Evolutionary conservation across 2,113 vertebrate genomes (phyloP), one percentile per base, ranked within the genome.

Genomic region (Athene cunicularia): DNA sequence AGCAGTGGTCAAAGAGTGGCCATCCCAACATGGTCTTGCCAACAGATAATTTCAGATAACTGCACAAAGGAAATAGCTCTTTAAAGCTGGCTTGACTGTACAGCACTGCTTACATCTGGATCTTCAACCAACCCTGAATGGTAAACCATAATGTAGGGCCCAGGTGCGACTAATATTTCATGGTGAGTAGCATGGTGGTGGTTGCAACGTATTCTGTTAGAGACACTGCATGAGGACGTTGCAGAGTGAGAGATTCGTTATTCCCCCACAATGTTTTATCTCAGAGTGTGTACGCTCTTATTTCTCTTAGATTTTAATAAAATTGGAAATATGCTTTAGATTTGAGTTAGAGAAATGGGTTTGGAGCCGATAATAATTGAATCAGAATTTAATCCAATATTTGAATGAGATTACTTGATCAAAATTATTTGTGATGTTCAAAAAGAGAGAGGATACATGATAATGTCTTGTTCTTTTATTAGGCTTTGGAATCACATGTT

Each of bases 241-340:
- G 1, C n/a, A n/a, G 30, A 86, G 27, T 4, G 12, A 83, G n/a
- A 67, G 13, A 9, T 9, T 89, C 50, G 3, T 77, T 91, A 53
- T 70, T 70, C 45, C 45, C 30, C 19, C 3, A 6, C 9, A 1
- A 13, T 28, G 33, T 35, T 88, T 70, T 73, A 62, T 41, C 71
- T 86, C 20, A 8, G 50, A 50, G 11, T 9, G 6, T 33, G 28
- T 74, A 19, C 4, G 5, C n/a, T 66, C 10, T 59, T 62, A 2
- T 45, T 84, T 55, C 41, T 80, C 50, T 49, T 74, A 70, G 17
- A 24, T 83, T 58, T 76, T 58, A 56, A 77, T 87, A 45, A 87
- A 85, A 93, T 35, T 47, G 14, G 59, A 93, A 93, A 45, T 68
- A 73, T 68, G 21, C 53, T 85, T 84, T 88, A 60, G 47, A 76